These are phyloP conservation scores for Euclidia mi DNA, from an alignment of 2,888 invertebrate species.

Conservation along the genomic window DNA sequence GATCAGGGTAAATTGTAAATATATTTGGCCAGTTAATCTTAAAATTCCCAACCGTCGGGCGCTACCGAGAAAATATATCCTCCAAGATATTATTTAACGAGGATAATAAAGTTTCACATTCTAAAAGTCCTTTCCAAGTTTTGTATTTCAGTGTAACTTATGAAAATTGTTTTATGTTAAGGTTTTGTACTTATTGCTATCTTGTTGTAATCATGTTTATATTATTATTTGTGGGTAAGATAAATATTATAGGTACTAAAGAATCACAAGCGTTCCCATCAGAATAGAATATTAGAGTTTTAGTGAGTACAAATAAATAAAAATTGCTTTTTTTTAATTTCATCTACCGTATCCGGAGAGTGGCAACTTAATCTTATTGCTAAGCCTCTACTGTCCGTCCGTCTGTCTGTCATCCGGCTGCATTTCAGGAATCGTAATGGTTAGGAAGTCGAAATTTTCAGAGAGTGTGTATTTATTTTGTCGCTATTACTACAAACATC, in stretches of 20 bases:
- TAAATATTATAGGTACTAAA: no score
- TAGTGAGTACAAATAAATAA: no score
- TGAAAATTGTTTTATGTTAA: slow-evolving; percentile 9
- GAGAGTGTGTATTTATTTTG: background rate
- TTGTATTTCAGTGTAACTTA: background rate
- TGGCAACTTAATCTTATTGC: no score
- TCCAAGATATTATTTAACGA: slow-evolving; percentile 2
- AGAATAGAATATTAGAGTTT: no score
- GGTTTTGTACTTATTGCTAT: slow-evolving; percentile 5
- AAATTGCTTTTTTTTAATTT: no score
- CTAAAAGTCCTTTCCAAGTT: background rate
- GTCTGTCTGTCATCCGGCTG: no score
- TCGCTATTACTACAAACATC: background rate
- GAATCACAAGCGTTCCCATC: no score
- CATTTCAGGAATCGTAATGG: no score
- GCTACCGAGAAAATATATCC: background rate
- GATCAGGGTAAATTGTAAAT: slow-evolving; percentile 1
- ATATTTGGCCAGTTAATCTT: background rate
- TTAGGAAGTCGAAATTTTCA: no score
- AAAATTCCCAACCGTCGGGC: background rate
- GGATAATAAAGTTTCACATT: background rate
- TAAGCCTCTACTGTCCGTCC: no score
- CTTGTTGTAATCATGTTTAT: background rate
- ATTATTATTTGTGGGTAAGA: background rate
- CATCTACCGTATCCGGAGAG: no score